Conservation (phyloP, 2,888 invertebrate species). For the Priocnemis perturbator region DNA sequence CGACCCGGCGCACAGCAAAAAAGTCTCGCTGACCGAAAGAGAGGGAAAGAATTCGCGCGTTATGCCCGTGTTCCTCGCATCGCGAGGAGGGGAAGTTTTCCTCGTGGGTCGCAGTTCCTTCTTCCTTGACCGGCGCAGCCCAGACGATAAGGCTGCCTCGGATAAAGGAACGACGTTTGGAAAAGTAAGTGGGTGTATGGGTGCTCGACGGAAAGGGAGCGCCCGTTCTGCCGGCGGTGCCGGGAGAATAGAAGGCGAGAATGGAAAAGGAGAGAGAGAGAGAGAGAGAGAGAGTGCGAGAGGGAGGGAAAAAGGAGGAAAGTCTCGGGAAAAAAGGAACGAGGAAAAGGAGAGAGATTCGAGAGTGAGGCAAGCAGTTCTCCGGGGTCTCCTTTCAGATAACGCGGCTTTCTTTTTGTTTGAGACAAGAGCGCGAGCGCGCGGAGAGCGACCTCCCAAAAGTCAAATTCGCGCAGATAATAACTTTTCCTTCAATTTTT, state of each 20-base stretch:
- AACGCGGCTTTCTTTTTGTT: conserved; percentile 31
- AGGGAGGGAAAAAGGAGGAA: conserved; percentile 17
- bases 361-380: conserved; percentile 9
- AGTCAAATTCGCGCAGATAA: conserved; percentile 54
- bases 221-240: conserved; percentile 6
- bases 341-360: conserved; percentile 2
- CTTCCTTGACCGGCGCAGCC: conserved; percentile 44
- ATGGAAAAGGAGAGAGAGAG: conserved; percentile 3
- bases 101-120: conserved; percentile 28
- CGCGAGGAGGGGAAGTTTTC: conserved; percentile 6
- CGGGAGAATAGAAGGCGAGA: conserved; percentile 17
- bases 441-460: conserved; percentile 33
- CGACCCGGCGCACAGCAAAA: too few relatives aligned
- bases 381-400: conserved; percentile 52
- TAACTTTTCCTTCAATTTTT: conserved; percentile 43
- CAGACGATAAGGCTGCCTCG: conserved; percentile 46
- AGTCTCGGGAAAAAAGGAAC: background rate
- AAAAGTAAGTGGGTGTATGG: conserved; percentile 42
- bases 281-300: conserved; percentile 19
- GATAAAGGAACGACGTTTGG: conserved; percentile 53
- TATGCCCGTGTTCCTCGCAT: conserved; percentile 1
- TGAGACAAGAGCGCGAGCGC: background rate
- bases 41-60: conserved; percentile 16
- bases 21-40: background rate
- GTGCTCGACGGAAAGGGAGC: conserved; percentile 26